Evolutionary conservation across 2,888 invertebrate species (phyloP).

Genomic region (Mesorhabditis belari): DNA sequence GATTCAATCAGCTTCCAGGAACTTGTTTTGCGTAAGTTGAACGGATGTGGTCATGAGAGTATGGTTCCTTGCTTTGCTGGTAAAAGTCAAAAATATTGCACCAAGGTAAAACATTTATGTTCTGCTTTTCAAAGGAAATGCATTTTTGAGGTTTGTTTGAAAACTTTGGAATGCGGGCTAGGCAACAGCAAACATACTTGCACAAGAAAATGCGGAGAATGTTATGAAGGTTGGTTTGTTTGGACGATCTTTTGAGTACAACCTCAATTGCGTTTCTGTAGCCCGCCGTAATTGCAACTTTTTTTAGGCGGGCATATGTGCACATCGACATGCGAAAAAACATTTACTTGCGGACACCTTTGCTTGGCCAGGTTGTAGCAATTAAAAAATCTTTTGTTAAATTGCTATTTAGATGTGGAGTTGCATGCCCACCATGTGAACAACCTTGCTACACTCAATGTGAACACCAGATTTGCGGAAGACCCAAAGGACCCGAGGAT

Average conservation of each 20-base stretch:
- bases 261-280: neutral
- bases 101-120: slow-evolving; percentile 24
- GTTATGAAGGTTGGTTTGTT: slow-evolving; percentile 3
- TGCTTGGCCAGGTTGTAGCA: neutral
- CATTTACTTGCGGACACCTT: neutral
- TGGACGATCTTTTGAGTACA: neutral
- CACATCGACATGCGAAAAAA: neutral
- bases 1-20: neutral
- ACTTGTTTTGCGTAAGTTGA: neutral
- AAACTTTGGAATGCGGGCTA: too few relatives aligned
- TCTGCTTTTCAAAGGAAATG: too few relatives aligned
- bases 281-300: neutral
- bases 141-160: too few relatives aligned
- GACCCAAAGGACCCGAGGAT: too few relatives aligned
- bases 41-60: slow-evolving; percentile 2
- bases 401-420: slow-evolving; percentile 10
- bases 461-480: too few relatives aligned
- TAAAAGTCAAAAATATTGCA: slow-evolving; percentile 16
- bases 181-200: slow-evolving; percentile 52
- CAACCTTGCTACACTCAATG: too few relatives aligned
- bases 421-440: slow-evolving; percentile 1
- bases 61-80: slow-evolving; percentile 5
- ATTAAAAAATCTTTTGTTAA: neutral
- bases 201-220: slow-evolving; percentile 51
- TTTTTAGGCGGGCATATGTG: slow-evolving; percentile 53